phyloP scores from a whole-genome alignment of 2,797 vertebrate species.

The Triplophysa bombifrons region DNA sequence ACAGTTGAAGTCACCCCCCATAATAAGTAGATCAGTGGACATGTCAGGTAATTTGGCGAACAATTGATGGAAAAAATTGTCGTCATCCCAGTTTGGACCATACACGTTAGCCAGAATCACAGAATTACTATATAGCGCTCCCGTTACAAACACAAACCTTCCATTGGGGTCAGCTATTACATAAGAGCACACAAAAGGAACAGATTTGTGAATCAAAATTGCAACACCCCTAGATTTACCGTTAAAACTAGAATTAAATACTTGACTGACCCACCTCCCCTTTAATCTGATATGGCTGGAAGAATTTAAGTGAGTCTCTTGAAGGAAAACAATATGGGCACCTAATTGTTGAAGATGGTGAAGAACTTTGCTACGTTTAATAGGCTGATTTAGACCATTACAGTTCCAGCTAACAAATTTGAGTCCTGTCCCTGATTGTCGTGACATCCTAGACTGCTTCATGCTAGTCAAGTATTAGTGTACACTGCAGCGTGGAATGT shows the following conservation, averaged over 20 bases:
- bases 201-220: slow-evolving; percentile 3
- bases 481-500: no score
- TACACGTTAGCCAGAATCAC: slow-evolving; percentile 10
- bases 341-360: neutral
- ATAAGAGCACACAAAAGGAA: neutral
- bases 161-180: slow-evolving; percentile 1
- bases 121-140: neutral
- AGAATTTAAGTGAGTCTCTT: neutral
- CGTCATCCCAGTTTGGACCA: slow-evolving; percentile 9
- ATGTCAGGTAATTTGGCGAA: slow-evolving; percentile 8
- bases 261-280: neutral
- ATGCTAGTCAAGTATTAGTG: no score
- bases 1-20: slow-evolving; percentile 14
- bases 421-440: no score
- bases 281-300: no score
- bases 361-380: no score
- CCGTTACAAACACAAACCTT: slow-evolving; percentile 5
- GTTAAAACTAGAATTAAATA: neutral
- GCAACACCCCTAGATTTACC: slow-evolving; percentile 7
- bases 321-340: neutral
- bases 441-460: no score
- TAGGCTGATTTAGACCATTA: no score
- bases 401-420: no score
- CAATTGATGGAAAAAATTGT: neutral
- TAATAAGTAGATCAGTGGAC: neutral